Base-by-base conservation (phyloP, 2,113 vertebrate species). In the Python bivittatus region DNA sequence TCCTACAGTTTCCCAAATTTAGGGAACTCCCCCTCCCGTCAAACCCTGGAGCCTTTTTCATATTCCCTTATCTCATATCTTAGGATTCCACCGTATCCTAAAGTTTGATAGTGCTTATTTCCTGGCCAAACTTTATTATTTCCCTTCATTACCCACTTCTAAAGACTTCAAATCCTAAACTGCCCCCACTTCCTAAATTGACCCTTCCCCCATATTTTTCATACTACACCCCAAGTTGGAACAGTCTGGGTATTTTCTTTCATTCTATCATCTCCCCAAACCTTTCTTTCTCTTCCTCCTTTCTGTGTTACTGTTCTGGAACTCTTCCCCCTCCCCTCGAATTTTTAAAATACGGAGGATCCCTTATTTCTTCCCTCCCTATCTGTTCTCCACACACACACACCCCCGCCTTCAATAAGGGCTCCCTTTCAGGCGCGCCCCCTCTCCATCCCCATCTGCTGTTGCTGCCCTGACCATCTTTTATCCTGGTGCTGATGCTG, bases 401-500 rank as follows among this genome's bases (percentile, higher is more conserved):
- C 48, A 15, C 8, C 29, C 64, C 53, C 52, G 33, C 27, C 61
- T 52, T 84, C 88, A 42, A 38, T 86, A 54, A 44, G 72, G 90
- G 93, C 96, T 92, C 95, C 93, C 95, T 93, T 95, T 91, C 95
- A 86, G 93, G 89, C 96, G 94, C 96, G 91, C 94, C 91, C 96
- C 95, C 92, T 96, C 91, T 93, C 90, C 95, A 93, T 94, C 93
- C 96, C 95, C 94, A 96, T 95, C 96, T 95, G 93, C 96, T 93
- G 94, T 91, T 93, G 89, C 94, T 93, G 94, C 97, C 95, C 94
- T 96, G 96, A 96, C 96, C 96, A 94, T 97, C 94, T 96, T 96
- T 96, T 93, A 94, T 96, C 95, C 94, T 93, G 90, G 92, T 96
- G 93, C 91, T 96, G 94, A 95, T 96, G 96, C 94, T 96, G 96